Evolutionary conservation across 1,140 invertebrate genomes (phyloP), one percentile per base, ranked within the genome.

Genomic region (Aphelenchoides avenae): DNA sequence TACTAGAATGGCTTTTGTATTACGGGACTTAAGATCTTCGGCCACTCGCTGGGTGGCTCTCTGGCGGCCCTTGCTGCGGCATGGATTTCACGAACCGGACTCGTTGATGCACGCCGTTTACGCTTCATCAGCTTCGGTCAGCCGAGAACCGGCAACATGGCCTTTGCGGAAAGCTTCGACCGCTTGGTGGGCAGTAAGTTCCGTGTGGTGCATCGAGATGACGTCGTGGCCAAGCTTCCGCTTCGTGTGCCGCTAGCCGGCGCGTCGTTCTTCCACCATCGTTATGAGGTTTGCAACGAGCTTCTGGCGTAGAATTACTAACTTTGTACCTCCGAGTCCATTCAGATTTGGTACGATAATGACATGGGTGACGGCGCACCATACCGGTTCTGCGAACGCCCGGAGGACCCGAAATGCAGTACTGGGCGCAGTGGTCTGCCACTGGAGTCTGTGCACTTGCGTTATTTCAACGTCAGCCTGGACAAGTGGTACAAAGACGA

Each of bases 211-310:
- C 66, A 64, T 26, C 39, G 31, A 22, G 61, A 58, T 30, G 61
- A 64, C 39, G 20, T 48, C 20, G 46, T 64, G 5, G 39, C 66
- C 15, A 68, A 69, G 24, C 31, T 57, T 11, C 61, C 61, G 9
- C 11, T 41, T 18, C 31, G 44, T 49, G n/a, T 64, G 0, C 47
- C 60, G 26, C 18, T 64, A 11, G 33, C 29, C 26, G 49, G 64
- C 42, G 27, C 34, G 15, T 70, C 61, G 3, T 22, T 64, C 22
- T 62, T 53, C 34, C 61, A 64, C 26, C 61, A 64, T 70, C 67
- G 61, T 20, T 64, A 70, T 41, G 61, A 64, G 39, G 61, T 64
- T n/a, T n/a, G n/a, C n/a, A n/a, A n/a, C n/a, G n/a, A n/a, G n/a
- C n/a, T n/a, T n/a, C n/a, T n/a, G n/a, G n/a, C n/a, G n/a, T n/a